These are phyloP conservation scores for Dermatemys mawii DNA, from an alignment of 2,113 vertebrate genomes.

Conservation along the genomic window DNA sequence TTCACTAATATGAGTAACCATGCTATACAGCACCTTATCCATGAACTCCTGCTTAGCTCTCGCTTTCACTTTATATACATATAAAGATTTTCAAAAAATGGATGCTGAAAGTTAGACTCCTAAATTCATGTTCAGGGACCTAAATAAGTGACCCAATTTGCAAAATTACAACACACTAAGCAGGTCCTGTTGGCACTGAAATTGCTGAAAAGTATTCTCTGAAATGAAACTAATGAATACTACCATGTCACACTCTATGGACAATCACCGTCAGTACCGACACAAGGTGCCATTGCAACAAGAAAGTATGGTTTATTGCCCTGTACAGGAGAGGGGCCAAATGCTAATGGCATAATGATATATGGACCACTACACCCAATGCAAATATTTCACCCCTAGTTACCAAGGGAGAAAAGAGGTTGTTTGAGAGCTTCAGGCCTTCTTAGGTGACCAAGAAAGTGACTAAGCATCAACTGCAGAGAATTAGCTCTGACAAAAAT, in stretches of 20 bases:
- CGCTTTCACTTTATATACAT: not conserved
- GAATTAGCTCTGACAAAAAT: no score
- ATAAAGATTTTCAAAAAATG: not conserved
- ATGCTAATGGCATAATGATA: not conserved
- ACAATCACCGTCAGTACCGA: not conserved
- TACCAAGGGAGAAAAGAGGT: not conserved
- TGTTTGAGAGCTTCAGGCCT: not conserved
- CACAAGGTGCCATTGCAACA: not conserved
- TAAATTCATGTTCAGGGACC: not conserved
- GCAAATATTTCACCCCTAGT: not conserved
- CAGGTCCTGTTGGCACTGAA: not conserved
- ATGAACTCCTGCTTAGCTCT: not conserved
- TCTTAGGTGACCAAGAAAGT: no score
- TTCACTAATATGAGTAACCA: not conserved
- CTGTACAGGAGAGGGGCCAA: not conserved
- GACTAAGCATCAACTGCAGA: no score
- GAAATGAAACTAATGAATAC: not conserved
- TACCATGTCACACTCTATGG: not conserved
- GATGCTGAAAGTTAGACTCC: not conserved
- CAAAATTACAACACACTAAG: not conserved
- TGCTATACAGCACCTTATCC: not conserved
- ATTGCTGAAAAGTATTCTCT: not conserved
- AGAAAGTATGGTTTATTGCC: not conserved
- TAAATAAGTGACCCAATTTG: not conserved
- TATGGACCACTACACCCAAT: not conserved